A percentile compares a stretch with the other conserved stretches of the same genome.
These are phyloP conservation scores for Neodiprion fabricii DNA, from an alignment of 1,140 invertebrate species.

Conservation along the genomic window DNA sequence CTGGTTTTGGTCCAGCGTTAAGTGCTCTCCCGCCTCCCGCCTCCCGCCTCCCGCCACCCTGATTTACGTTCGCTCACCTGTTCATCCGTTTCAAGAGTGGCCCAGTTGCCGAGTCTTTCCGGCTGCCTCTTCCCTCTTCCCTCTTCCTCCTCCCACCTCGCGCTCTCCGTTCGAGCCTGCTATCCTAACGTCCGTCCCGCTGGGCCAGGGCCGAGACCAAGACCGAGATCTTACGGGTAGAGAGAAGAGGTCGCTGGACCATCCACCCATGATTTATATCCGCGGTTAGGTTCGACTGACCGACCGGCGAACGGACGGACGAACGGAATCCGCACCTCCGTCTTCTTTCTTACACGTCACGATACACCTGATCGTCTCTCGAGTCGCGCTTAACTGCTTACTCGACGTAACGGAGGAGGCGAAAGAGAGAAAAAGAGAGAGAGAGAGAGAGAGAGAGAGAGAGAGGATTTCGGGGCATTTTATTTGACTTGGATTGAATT, in stretches of 20 bases:
- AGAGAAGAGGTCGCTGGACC: no score
- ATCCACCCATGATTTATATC: no score
- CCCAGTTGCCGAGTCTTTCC: constrained; percentile 32
- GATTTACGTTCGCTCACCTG: constrained; percentile 50
- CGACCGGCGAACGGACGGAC: no score
- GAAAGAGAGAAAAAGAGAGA: neutral
- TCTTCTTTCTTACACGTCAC: neutral
- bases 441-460: neutral
- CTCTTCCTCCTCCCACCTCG: constrained; percentile 13
- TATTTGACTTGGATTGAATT: no score
- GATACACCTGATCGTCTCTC: no score
- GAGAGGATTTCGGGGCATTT: neutral
- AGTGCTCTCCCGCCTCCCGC: constrained; percentile 17
- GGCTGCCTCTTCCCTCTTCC: constrained; percentile 18
- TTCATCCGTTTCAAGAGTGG: constrained; percentile 49
- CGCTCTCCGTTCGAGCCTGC: neutral
- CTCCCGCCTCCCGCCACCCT: constrained; percentile 32
- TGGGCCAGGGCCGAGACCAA: neutral
- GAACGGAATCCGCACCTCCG: no score
- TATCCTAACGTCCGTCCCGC: neutral
- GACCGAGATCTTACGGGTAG: neutral
- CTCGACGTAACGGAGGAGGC: neutral
- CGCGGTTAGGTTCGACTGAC: no score
- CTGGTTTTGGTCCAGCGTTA: constrained; percentile 39
- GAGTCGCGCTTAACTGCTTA: no score